Base-by-base conservation (phyloP, 2,888 invertebrate species). In the Drosophila vallismaia region DNA sequence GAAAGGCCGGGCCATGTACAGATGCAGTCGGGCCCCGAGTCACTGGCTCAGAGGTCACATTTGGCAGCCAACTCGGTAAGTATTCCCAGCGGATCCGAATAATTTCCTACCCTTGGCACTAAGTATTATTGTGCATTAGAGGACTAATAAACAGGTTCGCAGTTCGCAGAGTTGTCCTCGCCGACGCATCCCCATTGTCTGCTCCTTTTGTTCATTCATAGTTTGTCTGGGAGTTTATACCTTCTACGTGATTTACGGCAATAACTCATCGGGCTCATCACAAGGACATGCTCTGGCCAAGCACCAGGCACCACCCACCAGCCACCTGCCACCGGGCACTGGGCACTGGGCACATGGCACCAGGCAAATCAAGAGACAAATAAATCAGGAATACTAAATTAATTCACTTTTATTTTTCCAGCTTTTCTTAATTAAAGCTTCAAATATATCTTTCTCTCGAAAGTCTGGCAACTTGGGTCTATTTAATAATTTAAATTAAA, bases 61-160 rank as follows among this genome's bases (percentile, higher is more conserved):
- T 90, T 88, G 90, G 84, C 82, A 75, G 88, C 67, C 69, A 74
- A 74, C 70, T 62, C 67, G 73, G 74, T 77, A 76, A 85, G 88
- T 84, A 90, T 86, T 90, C 91, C 91, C 84, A 40, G 60, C 78
- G 90, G 87, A 81, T 66, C 75, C 80, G 71, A 88, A 82, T 85
- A 84, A 88, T 89, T 85, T 88, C 57, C 81, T 86, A 86, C 88
- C 90, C 89, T 77, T 75, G 82, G 79, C 89, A 86, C 80, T 86
- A 83, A 88, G 89, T 78, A 90, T 90, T 89, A 88, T 86, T 88
- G 86, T 89, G 88, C 89, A 90, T 90, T 90, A 90, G 89, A 79
- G 85, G 84, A 83, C 90, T 89, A 90, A 90, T 90, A 90, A 90
- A 90, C 90, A 90, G 90, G 89, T 90, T 90, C 89, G 79, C 90